Evolutionary conservation across 2,888 invertebrate genomes (phyloP), one percentile per base, ranked within the genome.

Genomic region (Latrodectus hesperus): DNA sequence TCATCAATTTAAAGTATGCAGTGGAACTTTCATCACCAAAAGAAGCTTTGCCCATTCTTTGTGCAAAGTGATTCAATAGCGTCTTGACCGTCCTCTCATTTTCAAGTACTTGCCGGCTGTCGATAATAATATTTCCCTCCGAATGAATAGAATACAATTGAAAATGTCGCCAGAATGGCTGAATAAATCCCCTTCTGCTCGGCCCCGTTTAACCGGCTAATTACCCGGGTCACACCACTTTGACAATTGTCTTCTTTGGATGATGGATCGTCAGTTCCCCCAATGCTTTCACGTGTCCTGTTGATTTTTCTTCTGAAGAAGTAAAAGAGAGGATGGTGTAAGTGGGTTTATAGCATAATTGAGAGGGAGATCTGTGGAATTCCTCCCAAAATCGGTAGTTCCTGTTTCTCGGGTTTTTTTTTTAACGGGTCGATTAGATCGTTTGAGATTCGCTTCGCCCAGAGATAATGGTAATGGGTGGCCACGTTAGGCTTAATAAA

Each of bases 191-290:
- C 68, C n/a, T 70, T 55, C 55, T 38, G 14, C 49, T 82, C 82
- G 74, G 52, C 72, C 81, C 26, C 75, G 51, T 55, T 80, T 80
- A 86, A 80, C 85, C 71, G 76, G 75, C 85, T 86, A 86, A 86
- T 87, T 87, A 87, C 76, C 86, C 81, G 81, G 86, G 86, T 87
- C 86, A 72, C 64, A 74, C 81, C 80, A 71, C 81, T 64, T 82
- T 80, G 85, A 86, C 85, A 86, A 80, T 86, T 75, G 85, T 71
- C 85, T 71, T 26, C 64, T 9, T 12, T 64, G 51, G 52, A 77
- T 87, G 86, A 87, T 87, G 49, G 81, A 87, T 87, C 49, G 60
- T 60, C 60, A 38, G 51, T 53, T 52, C 22, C n/a, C 26, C 14
- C 49, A 67, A 38, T 84, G 70, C 64, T 80, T 79, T 73, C 85